Conservation (phyloP, 2,113 vertebrate species). For the Python bivittatus region DNA sequence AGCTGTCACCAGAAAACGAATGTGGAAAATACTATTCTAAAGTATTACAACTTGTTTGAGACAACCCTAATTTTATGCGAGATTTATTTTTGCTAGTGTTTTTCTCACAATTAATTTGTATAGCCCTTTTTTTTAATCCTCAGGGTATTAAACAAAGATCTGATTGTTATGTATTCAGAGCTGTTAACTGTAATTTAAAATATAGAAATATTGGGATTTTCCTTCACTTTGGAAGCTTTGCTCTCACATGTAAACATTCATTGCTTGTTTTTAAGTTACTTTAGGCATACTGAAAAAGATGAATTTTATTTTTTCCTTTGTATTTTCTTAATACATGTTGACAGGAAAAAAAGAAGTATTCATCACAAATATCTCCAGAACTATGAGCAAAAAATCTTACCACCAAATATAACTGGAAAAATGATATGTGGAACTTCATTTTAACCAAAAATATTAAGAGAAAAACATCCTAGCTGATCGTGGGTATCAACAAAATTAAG, state of each 20-base stretch:
- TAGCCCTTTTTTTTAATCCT: conserved; percentile 40
- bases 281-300: conserved; percentile 51
- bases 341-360: conserved; percentile 49
- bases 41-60: conserved; percentile 49
- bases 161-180: conserved; percentile 64
- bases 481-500: background rate
- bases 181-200: conserved; percentile 68
- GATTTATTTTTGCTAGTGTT: conserved; percentile 55
- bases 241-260: conserved; percentile 64
- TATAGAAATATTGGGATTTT: conserved; percentile 52
- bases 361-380: conserved; percentile 22
- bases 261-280: conserved; percentile 67
- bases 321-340: conserved; percentile 62
- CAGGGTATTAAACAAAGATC: conserved; percentile 52
- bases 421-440: background rate
- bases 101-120: conserved; percentile 61
- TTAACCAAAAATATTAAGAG: background rate
- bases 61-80: conserved; percentile 47
- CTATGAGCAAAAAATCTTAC: conserved; percentile 30
- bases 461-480: background rate
- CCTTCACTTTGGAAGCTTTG: conserved; percentile 20
- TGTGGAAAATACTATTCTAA: conserved; percentile 53
- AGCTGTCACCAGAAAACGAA: conserved; percentile 39
- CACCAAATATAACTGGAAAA: conserved; percentile 31
- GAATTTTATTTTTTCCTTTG: conserved; percentile 46